Base-by-base conservation (phyloP, 2,888 invertebrate species). In the Thymelicus acteon region DNA sequence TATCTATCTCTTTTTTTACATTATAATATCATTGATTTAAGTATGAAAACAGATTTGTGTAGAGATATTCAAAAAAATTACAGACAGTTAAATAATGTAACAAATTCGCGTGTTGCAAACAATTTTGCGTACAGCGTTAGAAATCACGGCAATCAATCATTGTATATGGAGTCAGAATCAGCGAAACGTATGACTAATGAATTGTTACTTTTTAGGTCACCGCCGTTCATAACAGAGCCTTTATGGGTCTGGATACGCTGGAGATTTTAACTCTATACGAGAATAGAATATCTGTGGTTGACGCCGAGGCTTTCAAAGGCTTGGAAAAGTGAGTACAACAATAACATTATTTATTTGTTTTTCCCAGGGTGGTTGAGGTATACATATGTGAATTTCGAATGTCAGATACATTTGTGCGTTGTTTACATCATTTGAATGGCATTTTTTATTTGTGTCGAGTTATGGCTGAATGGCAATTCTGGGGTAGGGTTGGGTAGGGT, bases 221-320 rank as follows among this genome's bases (percentile, higher is more conserved):
- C 61, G 96, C 95, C 67, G 94, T 98, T 47, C 97, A 97, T 82
- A 95, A 95, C 74, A 95, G 95, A 76, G 98, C 98, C 10, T 98
- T 98, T 84, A 96, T 97, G 83, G 98, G 98, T 0, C 93, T 98
- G 78, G 97, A 97, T 82, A 97, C 98, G 4, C 90, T 98, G 77
- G 97, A 98, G 87, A 97, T 98, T 76, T 95, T 98, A 52, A 97
- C 97, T 12, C 91, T 98, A 48, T 98, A 98, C 87, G 98, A 97
- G 87, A 98, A 98, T 86, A 96, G 96, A 90, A 96, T 98, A 82
- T 95, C 95, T 77, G 95, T 94, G 67, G 96, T 98, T 76, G 97
- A 98, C 83, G 95, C 95, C 10, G 97, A 97, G 74, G 97, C 98
- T 48, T 98, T 98, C 87, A 95, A 96, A 76, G 98, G 98, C 69